phyloP scores from a whole-genome alignment of 2,797 vertebrate species.

The Rhynchonycteris naso region DNA sequence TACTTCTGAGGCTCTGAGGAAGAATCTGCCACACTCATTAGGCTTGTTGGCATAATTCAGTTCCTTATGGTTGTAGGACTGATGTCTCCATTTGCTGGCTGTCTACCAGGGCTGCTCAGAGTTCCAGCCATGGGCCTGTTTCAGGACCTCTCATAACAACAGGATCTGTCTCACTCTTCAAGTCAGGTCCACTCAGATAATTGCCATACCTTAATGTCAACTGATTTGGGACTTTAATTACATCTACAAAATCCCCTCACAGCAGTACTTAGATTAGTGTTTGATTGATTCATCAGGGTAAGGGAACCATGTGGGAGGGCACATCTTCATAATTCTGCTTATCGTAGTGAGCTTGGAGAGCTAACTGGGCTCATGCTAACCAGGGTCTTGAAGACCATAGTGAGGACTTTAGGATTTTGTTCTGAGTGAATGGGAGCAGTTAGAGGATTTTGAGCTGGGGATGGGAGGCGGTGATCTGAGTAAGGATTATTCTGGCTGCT shows the following conservation, averaged over 20 bases:
- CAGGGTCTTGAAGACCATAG: rapidly evolving
- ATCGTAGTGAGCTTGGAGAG: neutral
- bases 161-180: neutral
- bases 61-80: neutral
- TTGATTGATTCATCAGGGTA: neutral
- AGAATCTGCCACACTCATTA: neutral
- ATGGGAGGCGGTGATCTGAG: neutral
- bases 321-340: neutral
- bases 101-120: neutral
- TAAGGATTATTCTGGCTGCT: neutral
- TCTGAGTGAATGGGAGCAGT: neutral
- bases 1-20: neutral
- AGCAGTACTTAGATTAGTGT: neutral
- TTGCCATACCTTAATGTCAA: neutral
- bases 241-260: neutral
- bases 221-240: neutral
- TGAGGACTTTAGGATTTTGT: neutral
- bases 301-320: neutral
- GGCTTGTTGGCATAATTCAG: neutral
- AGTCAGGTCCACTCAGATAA: neutral
- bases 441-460: neutral
- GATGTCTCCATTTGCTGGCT: neutral
- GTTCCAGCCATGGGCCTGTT: neutral
- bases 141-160: too few species aligned
- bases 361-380: neutral